Percentiles rank a stretch among this genome's conserved stretches.
Evolutionary conservation across 2,797 vertebrate genomes (phyloP).

Genomic region (Gadopsis bispinosus): DNA sequence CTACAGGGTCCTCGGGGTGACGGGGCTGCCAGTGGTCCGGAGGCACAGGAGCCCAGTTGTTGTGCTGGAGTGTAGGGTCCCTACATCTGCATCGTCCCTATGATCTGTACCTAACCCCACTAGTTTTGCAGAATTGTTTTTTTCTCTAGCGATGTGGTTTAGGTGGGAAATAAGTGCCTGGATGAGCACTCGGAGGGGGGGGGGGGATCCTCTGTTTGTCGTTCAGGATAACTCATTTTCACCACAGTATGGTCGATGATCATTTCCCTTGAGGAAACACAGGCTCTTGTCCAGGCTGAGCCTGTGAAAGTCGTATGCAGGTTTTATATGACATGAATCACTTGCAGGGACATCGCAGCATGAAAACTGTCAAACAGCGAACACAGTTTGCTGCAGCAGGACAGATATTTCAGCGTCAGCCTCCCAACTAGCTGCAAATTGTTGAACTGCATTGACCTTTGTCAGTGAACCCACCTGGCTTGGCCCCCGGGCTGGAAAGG

Average conservation of each 20-base stretch:
- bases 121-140: no score
- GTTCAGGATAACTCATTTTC: neutral
- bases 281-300: neutral
- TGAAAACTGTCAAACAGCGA: neutral
- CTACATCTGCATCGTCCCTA: no score
- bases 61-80: neutral
- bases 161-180: no score
- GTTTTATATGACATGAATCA: no score
- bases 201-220: neutral
- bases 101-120: no score
- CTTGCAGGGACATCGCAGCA: neutral
- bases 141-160: no score
- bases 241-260: neutral
- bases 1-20: neutral
- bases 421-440: neutral
- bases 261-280: neutral
- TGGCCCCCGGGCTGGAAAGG: neutral
- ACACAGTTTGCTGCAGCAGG: neutral
- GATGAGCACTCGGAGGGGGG: no score
- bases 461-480: neutral
- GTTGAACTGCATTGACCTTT: neutral
- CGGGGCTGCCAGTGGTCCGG: neutral
- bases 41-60: neutral
- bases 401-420: neutral
- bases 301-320: no score